These are phyloP conservation scores for Microctonus brassicae DNA, from an alignment of 2,888 invertebrate genomes.

Conservation along the genomic window DNA sequence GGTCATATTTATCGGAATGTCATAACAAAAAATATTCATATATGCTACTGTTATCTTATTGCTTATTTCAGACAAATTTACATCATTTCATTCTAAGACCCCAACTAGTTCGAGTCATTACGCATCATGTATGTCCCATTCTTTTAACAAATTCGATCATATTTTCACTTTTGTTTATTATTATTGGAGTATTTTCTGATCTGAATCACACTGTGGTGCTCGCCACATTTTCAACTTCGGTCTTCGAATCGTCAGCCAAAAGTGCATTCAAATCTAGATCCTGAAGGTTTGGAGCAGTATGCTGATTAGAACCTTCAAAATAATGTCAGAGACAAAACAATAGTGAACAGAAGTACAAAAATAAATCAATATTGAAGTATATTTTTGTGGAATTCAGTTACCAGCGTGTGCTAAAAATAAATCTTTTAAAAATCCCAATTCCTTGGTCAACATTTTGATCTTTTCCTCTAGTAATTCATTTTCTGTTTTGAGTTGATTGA, in stretches of 20 bases:
- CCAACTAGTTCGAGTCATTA: too few relatives aligned
- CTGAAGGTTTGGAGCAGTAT: conserved; percentile 57
- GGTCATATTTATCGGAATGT: too few relatives aligned
- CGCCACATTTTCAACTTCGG: too few relatives aligned
- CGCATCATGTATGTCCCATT: too few relatives aligned
- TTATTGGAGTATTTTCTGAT: too few relatives aligned
- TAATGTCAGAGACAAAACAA: background rate
- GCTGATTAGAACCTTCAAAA: conserved; percentile 60
- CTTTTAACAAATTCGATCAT: too few relatives aligned
- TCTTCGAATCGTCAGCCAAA: conserved; percentile 59
- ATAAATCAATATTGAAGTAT: background rate
- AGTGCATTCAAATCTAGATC: conserved; percentile 64
- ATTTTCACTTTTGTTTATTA: too few relatives aligned
- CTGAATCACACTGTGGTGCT: too few relatives aligned
- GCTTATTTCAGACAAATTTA: too few relatives aligned
- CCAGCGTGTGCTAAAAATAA: conserved; percentile 86
- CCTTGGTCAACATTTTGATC: conserved; percentile 84
- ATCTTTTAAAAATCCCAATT: conserved; percentile 84
- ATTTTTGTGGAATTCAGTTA: conserved; percentile 57
- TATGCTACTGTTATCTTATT: too few relatives aligned
- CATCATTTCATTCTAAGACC: too few relatives aligned
- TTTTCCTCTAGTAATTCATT: conserved; percentile 86
- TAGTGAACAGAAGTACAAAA: background rate
- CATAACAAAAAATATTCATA: too few relatives aligned
- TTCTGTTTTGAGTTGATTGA: conserved; percentile 81